Evolutionary conservation across 1,140 invertebrate species (phyloP).

Genomic region (Homarus americanus): DNA sequence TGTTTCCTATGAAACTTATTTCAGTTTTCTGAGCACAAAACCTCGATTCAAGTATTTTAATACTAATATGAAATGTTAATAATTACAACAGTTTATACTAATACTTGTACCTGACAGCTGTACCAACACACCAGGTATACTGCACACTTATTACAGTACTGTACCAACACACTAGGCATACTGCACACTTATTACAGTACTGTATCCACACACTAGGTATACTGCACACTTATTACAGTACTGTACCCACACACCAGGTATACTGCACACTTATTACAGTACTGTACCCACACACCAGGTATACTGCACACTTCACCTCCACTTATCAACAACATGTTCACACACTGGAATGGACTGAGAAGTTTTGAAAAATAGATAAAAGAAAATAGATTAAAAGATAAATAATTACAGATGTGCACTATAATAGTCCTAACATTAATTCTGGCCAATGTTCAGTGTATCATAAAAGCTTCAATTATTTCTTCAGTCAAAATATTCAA

Average conservation of each 20-base stretch:
- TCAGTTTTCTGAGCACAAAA: background rate
- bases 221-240: background rate
- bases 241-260: background rate
- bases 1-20: background rate
- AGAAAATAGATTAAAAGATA: too few relatives aligned
- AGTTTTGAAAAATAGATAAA: too few relatives aligned
- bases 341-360: background rate
- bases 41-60: background rate
- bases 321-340: background rate
- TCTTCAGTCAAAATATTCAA: too few relatives aligned
- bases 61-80: background rate
- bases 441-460: too few relatives aligned
- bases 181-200: background rate
- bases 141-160: background rate
- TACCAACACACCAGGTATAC: background rate
- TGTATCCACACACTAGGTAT: background rate
- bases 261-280: background rate
- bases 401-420: too few relatives aligned
- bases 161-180: background rate
- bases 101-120: background rate
- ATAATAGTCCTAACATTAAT: too few relatives aligned
- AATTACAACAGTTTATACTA: background rate
- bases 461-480: too few relatives aligned
- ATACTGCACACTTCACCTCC: background rate
- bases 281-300: background rate